These are phyloP conservation scores for Leucosticte australis DNA, from an alignment of 2,113 vertebrate genomes.

Conservation along the genomic window DNA sequence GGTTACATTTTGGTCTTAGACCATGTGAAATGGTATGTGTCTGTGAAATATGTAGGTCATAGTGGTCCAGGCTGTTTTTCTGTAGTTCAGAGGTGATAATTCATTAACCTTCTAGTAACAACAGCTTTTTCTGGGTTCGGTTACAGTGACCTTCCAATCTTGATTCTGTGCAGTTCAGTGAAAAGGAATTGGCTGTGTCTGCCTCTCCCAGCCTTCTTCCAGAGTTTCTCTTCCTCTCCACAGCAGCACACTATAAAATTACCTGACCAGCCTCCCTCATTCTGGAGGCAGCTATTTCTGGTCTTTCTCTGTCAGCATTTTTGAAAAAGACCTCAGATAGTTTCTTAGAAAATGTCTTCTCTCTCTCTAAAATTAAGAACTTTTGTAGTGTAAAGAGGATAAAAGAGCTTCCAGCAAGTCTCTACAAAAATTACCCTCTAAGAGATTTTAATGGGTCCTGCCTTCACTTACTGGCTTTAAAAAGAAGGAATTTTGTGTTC, in stretches of 20 bases:
- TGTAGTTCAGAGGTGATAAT: not conserved
- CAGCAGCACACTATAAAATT: not conserved
- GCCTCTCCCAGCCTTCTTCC: not conserved
- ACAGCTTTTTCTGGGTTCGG: not conserved
- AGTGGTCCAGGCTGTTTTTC: not conserved
- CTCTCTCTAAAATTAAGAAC: not conserved
- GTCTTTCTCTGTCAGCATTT: not conserved
- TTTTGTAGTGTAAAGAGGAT: not conserved
- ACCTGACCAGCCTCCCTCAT: not conserved
- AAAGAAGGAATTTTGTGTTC: not conserved
- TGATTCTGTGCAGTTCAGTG: not conserved
- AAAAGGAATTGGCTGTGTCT: not conserved
- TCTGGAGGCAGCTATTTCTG: not conserved
- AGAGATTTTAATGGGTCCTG: not conserved
- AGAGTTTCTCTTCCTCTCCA: not conserved
- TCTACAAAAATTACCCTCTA: not conserved
- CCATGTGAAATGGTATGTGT: rapidly evolving
- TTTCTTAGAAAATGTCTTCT: not conserved
- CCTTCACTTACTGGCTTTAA: not conserved
- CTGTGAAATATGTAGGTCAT: not conserved
- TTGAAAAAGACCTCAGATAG: not conserved
- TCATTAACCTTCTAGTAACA: not conserved
- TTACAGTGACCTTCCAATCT: not conserved
- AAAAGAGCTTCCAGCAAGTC: not conserved
- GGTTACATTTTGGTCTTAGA: not conserved